Conservation (phyloP, 2,113 vertebrate species). For the Oostethus manadensis region DNA sequence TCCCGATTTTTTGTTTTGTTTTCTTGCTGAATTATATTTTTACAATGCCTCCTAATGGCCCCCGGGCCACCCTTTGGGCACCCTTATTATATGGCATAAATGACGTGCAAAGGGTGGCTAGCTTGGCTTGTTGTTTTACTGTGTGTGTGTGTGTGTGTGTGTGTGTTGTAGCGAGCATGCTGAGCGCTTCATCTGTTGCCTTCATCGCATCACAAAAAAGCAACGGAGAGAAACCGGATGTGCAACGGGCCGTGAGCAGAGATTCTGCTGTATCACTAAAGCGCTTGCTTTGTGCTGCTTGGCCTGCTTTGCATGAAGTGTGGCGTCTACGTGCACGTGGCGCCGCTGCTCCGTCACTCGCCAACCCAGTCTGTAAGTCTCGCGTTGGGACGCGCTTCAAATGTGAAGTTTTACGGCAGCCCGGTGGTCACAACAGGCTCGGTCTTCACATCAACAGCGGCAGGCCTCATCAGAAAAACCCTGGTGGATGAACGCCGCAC, state of each 20-base stretch:
- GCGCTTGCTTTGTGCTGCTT: background rate
- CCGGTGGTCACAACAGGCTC: conserved; percentile 37
- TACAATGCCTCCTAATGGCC: no score
- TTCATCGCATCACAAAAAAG: conserved; percentile 13
- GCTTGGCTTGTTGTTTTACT: conserved; percentile 20
- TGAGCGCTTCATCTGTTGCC: conserved; percentile 64
- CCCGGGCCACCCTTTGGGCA: no score
- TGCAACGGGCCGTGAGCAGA: no score
- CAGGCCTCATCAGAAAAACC: conserved; percentile 54
- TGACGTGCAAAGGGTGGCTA: background rate
- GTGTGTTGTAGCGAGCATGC: conserved; percentile 20
- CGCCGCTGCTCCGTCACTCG: conserved; percentile 21
- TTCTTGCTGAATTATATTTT: no score
- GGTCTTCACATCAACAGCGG: conserved; percentile 24
- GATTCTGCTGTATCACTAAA: no score
- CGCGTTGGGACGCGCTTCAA: conserved; percentile 9
- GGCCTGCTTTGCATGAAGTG: conserved; percentile 17
- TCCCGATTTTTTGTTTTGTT: no score
- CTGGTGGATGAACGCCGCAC: conserved; percentile 34
- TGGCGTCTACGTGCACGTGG: conserved; percentile 8
- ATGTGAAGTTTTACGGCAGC: conserved; percentile 23
- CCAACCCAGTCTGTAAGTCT: conserved; percentile 12
- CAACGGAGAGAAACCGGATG: background rate
- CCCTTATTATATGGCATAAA: conserved; percentile 1
- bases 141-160: conserved; percentile 8